Base-by-base conservation (phyloP, 2,888 invertebrate species). In the Polymixis lichenea region DNA sequence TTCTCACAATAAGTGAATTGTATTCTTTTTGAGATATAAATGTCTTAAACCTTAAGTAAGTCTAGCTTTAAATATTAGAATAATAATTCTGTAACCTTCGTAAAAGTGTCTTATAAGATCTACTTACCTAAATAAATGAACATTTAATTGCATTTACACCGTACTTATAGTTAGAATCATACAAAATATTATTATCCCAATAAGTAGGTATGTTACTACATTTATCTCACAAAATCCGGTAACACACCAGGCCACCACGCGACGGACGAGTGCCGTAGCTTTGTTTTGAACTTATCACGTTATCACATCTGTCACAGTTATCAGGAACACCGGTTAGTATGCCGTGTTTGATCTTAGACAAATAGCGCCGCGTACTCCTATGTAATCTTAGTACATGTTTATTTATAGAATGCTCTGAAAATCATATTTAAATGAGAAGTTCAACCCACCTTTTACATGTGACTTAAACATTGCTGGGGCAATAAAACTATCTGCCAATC, bases 221-320 rank as follows among this genome's bases (percentile, higher is more conserved):
- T 43, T 46, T 46, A 46, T 46, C 43, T 46, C 0, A 46, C 11
- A 46, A 11, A 51, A 32, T 32, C 22, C 56, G 22, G 55, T 56
- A n/a, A 13, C n/a, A 32, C 1, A 38, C 6, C 80, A 81, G 81
- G 78, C 77, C 1, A 38, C 6, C 80, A 81, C 84, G 78, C 77
- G 25, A 22, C 58, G 19, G 19, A n/a, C 77, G 77, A 77, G 73
- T 85, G 86, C 66, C 32, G 28, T 19, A 68, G 11, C 74, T 71
- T 83, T 90, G 86, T 87, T 88, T 82, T 85, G 66, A 77, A 80
- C 78, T 69, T 79, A 83, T 88, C 86, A 83, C 58, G 69, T 82
- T 89, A 89, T 90, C 89, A 46, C 61, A 77, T 32, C 87, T 90
- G 90, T 87, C 90, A 87, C 78, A 62, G 64, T 86, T 90, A 89